These are phyloP conservation scores for Orthosia gothica DNA, from an alignment of 2,888 invertebrate species.

Conservation along the genomic window DNA sequence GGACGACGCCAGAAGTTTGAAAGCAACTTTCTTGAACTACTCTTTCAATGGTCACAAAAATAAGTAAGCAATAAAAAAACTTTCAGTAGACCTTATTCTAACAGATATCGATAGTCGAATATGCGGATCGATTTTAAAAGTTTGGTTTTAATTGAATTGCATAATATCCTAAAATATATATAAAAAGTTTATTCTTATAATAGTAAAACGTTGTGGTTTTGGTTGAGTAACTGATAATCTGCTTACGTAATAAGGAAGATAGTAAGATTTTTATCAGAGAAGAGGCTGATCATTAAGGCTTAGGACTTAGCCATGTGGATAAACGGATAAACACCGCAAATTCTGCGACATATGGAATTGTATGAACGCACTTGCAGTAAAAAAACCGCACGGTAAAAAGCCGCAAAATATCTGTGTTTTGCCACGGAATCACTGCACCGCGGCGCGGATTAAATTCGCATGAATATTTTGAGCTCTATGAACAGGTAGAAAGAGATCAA, in stretches of 20 bases:
- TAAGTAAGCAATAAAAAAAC: background rate
- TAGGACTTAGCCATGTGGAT: no score
- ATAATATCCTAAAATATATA: no score
- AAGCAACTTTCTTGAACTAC: background rate
- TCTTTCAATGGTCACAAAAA: background rate
- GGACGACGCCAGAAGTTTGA: background rate
- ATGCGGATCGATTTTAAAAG: slow-evolving; percentile 9
- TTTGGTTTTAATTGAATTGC: background rate
- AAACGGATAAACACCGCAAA: no score
- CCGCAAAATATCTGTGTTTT: no score
- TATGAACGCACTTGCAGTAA: no score
- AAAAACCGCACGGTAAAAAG: no score
- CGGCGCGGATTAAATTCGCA: no score
- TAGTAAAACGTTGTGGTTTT: background rate
- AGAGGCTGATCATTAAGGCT: background rate
- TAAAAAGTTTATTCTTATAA: background rate
- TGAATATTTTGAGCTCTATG: no score
- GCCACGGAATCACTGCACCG: no score
- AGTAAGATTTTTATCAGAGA: slow-evolving; percentile 2
- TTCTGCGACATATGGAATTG: no score
- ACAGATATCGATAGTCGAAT: background rate
- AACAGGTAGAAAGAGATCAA: no score
- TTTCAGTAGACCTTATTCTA: background rate
- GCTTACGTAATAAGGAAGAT: slow-evolving; percentile 12
- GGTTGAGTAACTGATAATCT: slow-evolving; percentile 16